A percentile compares a stretch with the other conserved stretches of the same genome.
Conservation (phyloP, 1,140 invertebrate species). For the Drosophila tropicalis region DNA sequence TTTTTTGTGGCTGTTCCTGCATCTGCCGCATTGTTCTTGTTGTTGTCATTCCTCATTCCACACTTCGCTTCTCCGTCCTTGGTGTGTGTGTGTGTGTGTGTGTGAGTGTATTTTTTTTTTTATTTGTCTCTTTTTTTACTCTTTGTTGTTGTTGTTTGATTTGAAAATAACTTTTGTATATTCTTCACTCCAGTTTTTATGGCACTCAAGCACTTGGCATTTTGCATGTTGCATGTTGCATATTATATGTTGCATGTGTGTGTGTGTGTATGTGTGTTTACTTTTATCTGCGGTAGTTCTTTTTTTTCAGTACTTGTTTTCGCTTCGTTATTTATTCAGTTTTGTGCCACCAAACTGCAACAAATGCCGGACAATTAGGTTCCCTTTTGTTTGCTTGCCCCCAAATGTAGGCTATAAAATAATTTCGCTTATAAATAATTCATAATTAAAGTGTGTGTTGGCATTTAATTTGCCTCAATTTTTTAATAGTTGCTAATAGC, state of each 20-base stretch:
- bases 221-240: slow-evolving; percentile 45
- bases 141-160: slow-evolving; percentile 61
- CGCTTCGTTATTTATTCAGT: slow-evolving; percentile 18
- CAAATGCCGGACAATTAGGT: slow-evolving; percentile 55
- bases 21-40: slow-evolving; percentile 44
- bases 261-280: slow-evolving; percentile 16
- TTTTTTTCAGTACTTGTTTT: slow-evolving; percentile 21
- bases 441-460: slow-evolving; percentile 55
- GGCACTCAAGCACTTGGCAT: slow-evolving; percentile 41
- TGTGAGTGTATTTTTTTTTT: neutral
- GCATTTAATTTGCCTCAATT: slow-evolving; percentile 59
- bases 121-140: slow-evolving; percentile 14
- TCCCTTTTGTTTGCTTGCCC: slow-evolving; percentile 30
- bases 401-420: slow-evolving; percentile 63
- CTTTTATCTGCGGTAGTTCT: slow-evolving; percentile 46
- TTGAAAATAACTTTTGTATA: slow-evolving; percentile 71
- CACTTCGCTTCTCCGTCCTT: slow-evolving; percentile 5
- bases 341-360: slow-evolving; percentile 49
- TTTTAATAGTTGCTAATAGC: slow-evolving; percentile 76
- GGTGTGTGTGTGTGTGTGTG: neutral
- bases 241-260: neutral
- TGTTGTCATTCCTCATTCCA: slow-evolving; percentile 9
- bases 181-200: slow-evolving; percentile 62
- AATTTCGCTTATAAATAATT: slow-evolving; percentile 67
- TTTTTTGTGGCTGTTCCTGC: slow-evolving; percentile 32